Evolutionary conservation across 2,888 invertebrate genomes (phyloP).

Genomic region (Pterostichus madidus): DNA sequence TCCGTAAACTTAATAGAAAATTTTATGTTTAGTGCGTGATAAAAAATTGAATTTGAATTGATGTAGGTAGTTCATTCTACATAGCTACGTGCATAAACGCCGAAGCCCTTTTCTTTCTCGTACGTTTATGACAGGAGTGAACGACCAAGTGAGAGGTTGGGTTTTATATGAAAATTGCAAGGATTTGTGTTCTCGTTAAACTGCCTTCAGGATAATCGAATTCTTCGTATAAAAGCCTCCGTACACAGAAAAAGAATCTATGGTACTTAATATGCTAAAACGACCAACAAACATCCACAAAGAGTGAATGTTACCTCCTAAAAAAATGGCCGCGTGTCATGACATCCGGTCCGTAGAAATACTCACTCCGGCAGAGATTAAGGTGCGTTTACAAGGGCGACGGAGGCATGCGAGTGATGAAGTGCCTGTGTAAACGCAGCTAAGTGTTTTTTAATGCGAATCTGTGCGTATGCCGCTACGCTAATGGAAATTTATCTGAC

Average conservation of each 20-base stretch:
- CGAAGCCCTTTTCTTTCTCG: slow-evolving; percentile 7
- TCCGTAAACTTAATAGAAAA: slow-evolving; percentile 9
- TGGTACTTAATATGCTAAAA: slow-evolving; percentile 32
- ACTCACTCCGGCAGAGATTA: slow-evolving; percentile 31
- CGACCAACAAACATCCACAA: background rate
- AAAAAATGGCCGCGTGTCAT: slow-evolving; percentile 32
- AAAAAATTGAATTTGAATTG: slow-evolving; percentile 24
- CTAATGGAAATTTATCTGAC: slow-evolving; percentile 42
- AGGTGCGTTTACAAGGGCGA: slow-evolving; percentile 13
- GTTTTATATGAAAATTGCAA: slow-evolving; percentile 38
- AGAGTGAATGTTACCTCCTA: background rate
- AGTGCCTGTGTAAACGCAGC: slow-evolving; percentile 30
- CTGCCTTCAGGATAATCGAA: slow-evolving; percentile 17
- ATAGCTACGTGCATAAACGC: slow-evolving; percentile 13
- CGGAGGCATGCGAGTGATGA: slow-evolving; percentile 15
- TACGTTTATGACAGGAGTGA: slow-evolving; percentile 23
- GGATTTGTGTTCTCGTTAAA: slow-evolving; percentile 30
- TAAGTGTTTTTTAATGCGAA: slow-evolving; percentile 49
- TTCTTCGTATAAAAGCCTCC: slow-evolving; percentile 1
- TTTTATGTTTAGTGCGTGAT: slow-evolving; percentile 40
- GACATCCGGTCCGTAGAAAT: slow-evolving; percentile 25
- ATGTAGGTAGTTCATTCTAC: slow-evolving; percentile 25
- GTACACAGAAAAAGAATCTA: slow-evolving; percentile 21
- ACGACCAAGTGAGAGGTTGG: background rate
- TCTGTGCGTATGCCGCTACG: slow-evolving; percentile 12